A percentile compares a stretch with the other conserved stretches of the same genome.
Conservation (phyloP, 2,113 vertebrate genomes). For the Hypomesus transpacificus region DNA sequence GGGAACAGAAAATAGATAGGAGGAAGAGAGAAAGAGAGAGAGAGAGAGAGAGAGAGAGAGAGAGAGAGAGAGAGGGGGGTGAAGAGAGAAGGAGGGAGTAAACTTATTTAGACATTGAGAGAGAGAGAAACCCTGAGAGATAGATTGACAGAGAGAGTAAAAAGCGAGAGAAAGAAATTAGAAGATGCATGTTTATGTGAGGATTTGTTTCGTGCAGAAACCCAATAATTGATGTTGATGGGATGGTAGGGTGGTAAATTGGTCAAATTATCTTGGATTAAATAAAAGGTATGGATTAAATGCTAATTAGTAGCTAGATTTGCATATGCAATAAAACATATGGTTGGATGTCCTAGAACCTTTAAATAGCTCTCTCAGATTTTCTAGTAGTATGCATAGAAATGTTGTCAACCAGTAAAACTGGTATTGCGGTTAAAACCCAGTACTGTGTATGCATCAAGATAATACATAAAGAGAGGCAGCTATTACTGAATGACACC, state of each 20-base stretch:
- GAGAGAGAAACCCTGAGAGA: too few relatives aligned
- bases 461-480: background rate
- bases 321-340: too few relatives aligned
- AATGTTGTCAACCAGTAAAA: too few relatives aligned
- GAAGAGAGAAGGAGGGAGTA: background rate
- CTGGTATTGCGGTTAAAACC: too few relatives aligned
- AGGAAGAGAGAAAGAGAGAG: background rate
- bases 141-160: too few relatives aligned
- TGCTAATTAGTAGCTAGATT: too few relatives aligned
- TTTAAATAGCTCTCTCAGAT: background rate
- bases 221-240: background rate
- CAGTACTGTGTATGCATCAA: too few relatives aligned
- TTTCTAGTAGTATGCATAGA: background rate
- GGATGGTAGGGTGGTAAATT: background rate
- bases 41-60: background rate
- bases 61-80: background rate
- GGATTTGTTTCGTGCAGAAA: background rate
- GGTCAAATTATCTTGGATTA: background rate
- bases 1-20: slow-evolving; percentile 2
- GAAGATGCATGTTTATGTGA: background rate
- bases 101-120: too few relatives aligned
- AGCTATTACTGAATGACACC: background rate
- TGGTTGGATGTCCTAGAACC: background rate
- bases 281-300: too few relatives aligned
- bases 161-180: background rate